phyloP scores from a whole-genome alignment of 2,888 invertebrate genomes.

The Drosophila yooni region DNA sequence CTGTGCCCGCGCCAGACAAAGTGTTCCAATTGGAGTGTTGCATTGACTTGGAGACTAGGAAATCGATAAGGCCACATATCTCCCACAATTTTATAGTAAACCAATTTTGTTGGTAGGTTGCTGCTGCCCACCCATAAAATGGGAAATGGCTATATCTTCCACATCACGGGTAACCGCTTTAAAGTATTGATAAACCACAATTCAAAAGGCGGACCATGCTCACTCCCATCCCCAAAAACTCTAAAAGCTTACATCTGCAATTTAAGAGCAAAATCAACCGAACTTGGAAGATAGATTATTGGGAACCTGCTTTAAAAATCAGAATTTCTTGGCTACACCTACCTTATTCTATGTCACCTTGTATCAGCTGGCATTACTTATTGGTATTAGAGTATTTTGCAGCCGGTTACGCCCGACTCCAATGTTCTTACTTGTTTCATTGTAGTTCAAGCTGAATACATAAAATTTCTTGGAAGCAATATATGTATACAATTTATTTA shows the following conservation, averaged over 20 bases:
- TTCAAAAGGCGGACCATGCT: no score
- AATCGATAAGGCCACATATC: neutral
- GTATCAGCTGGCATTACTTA: neutral
- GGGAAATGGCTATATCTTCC: no score
- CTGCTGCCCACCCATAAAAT: no score
- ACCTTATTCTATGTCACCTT: neutral
- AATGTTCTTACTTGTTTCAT: neutral
- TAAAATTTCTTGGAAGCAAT: conserved; percentile 6
- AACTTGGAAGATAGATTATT: neutral
- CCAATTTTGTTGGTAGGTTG: no score
- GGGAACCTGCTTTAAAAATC: neutral
- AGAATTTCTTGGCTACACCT: neutral
- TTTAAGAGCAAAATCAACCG: neutral
- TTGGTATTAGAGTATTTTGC: neutral
- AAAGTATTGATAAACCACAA: no score
- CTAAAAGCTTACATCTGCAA: neutral
- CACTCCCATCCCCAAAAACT: no score
- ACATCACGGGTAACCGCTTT: no score
- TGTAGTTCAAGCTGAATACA: neutral
- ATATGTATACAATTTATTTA: neutral
- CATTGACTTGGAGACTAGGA: neutral
- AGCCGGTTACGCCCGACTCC: neutral
- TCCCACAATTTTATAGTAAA: no score
- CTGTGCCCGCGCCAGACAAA: neutral
- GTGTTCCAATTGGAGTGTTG: neutral